Conservation (phyloP, 2,113 vertebrate genomes). For the Otus sunia region DNA sequence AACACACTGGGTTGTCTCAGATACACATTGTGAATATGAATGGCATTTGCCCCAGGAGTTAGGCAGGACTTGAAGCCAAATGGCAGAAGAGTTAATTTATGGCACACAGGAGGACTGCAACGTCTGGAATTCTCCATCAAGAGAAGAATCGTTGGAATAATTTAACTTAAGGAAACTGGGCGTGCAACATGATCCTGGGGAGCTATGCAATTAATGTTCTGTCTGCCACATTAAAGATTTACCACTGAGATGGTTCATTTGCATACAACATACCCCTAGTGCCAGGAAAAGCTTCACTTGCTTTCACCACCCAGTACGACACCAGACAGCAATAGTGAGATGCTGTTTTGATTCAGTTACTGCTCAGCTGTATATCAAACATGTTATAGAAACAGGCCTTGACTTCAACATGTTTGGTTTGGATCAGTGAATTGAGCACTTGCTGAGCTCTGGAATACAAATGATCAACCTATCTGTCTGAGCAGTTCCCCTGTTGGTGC, state of each 20-base stretch:
- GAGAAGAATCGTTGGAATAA: slow-evolving; percentile 6
- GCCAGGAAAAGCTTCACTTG: slow-evolving; percentile 55
- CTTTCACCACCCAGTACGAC: slow-evolving; percentile 35
- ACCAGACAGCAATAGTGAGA: slow-evolving; percentile 52
- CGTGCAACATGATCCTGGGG: neutral
- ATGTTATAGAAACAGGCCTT: slow-evolving; percentile 70
- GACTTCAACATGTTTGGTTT: slow-evolving; percentile 71
- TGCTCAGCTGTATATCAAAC: slow-evolving; percentile 72
- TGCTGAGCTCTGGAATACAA: slow-evolving; percentile 73
- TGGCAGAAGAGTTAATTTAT: neutral
- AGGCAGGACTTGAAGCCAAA: neutral
- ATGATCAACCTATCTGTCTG: slow-evolving; percentile 67
- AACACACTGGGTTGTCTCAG: neutral
- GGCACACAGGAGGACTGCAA: slow-evolving; percentile 9
- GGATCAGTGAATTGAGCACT: slow-evolving; percentile 70
- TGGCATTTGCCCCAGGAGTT: slow-evolving; percentile 2
- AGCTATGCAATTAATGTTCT: slow-evolving; percentile 57
- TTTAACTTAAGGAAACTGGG: slow-evolving; percentile 51
- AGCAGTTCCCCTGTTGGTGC: slow-evolving; percentile 56
- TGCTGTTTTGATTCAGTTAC: slow-evolving; percentile 68
- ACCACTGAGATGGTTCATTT: slow-evolving; percentile 51
- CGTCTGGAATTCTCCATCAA: neutral
- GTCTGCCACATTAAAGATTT: slow-evolving; percentile 58
- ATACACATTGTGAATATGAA: neutral
- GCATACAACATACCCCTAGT: slow-evolving; percentile 38